Base-by-base conservation (phyloP, 2,797 vertebrate genomes). In the Okamejei kenojei region DNA sequence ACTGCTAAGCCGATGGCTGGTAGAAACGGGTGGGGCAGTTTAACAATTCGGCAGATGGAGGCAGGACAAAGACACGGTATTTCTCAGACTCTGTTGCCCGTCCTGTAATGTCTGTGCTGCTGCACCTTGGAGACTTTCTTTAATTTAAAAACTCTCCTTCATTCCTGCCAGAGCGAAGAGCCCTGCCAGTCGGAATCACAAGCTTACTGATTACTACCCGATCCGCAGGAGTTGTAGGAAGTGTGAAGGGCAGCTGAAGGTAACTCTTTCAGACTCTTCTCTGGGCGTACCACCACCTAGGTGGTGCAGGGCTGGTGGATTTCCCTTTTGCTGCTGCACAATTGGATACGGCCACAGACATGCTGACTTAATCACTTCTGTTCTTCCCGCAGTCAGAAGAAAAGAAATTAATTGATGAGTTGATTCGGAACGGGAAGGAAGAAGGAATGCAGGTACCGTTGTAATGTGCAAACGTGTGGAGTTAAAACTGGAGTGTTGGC, bases 191-290 rank as follows among this genome's bases (percentile, higher is more conserved):
- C 97, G 97, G 93, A 99, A 98, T 94, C 95, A 97, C 73, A 99
- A 99, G 94, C 97, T 99, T 93, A 99, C 99, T 0, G 99, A 99
- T 94, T 99, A 98, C 95, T 99, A 96, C 94, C 98, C 98, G 0
- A 97, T 99, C 81, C 96, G 99, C 94, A 97, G 99, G 95, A 99
- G 99, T 95, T 98, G 97, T 54, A 96, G 99, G 93, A 99, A 98
- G 96, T 98, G 97, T 95, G 98, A 98, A 96, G 97, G 97, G 0
- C 98, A 98, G 94, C 94, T 99, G 9, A 97, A 99, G 98, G 99
- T 99, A 96, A 65, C 0, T 32, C 58, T 29, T 21, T 1, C 17
- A 17, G 65, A 68, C 45, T 54, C 45, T 54, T 54, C 23, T 19
- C 45, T 54, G 54, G 21, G 23, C 6, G 23, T 61, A 61, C 7